phyloP scores from a whole-genome alignment of 2,888 invertebrate genomes.

The Tricholauxania praeusta region DNA sequence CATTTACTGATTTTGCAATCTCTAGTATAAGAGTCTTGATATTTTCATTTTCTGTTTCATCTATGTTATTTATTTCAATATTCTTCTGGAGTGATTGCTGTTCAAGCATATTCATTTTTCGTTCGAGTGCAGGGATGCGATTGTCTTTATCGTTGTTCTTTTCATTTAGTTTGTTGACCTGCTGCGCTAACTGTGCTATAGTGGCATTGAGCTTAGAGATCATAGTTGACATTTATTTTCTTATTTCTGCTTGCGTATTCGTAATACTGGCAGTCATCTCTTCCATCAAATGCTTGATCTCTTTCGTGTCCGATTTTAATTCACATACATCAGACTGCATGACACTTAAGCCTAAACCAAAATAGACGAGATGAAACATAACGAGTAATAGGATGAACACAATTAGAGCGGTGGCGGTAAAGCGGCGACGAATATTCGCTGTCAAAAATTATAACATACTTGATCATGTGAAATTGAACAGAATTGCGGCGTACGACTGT shows the following conservation, averaged over 20 bases:
- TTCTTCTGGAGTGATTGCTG: constrained; percentile 6
- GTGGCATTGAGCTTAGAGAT: neutral
- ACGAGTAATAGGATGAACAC: no score
- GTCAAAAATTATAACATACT: no score
- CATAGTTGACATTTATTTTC: neutral
- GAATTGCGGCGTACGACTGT: no score
- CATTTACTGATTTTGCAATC: neutral
- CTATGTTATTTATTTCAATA: constrained; percentile 3
- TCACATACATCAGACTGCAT: neutral
- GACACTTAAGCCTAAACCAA: no score
- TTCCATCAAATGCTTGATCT: neutral
- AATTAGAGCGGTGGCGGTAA: no score
- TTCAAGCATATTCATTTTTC: constrained; percentile 8
- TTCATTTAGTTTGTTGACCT: constrained; percentile 1
- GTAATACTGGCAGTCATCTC: neutral
- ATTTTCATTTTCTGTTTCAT: neutral
- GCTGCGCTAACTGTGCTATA: neutral
- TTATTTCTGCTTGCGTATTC: neutral
- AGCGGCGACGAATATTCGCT: no score
- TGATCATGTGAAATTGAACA: no score
- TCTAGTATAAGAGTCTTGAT: neutral
- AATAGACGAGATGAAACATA: no score
- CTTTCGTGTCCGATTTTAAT: constrained; percentile 8
- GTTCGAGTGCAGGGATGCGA: neutral
- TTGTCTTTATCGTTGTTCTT: constrained; percentile 8